Evolutionary conservation across 2,797 vertebrate species (phyloP), one percentile per base, ranked within the genome.

Genomic region (Acrossocheilus wenchowensis): DNA sequence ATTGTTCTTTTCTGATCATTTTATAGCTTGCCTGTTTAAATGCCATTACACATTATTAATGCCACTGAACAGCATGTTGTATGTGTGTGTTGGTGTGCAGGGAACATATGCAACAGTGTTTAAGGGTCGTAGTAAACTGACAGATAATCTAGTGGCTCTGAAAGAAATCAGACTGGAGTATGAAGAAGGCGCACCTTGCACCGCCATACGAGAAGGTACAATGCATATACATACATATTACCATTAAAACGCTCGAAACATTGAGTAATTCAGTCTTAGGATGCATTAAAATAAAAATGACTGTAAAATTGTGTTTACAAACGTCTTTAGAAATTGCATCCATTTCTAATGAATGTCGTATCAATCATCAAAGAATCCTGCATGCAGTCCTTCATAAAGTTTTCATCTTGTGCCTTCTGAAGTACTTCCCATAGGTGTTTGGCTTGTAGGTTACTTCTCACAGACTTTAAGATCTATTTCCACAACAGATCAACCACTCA

Each of bases 111-210:
- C 96, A 19, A 96, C 96, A 1, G 96, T 96, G 73, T 96, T 93
- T 83, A 96, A 96, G 85, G 96, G 95, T 11, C 93, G 96, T 80
- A 96, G 96, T 90, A 96, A 96, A 86, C 87, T 96, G 86, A 96
- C 95, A 0, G 95, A 96, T 90, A 96, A 96, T 87, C 91, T 96
- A 10, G 96, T 96, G 2, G 96, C 96, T 77, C 91, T 96, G 89
- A 96, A 96, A 85, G 96, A 96, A 90, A 96, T 96, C 88, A 92
- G 95, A 0, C 89, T 96, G 90, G 96, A 96, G 90, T 95, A 96
- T 2, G 96, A 96, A 88, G 96, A 96, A 89, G 96, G 96, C 0
- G 95, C 96, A 0, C 96, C 96, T 71, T 96, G 96, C 91, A 96
- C 96, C 2, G 96, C 96, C 39, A 96, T 96, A 90, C 72, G 96